Base-by-base conservation (phyloP, 2,113 vertebrate species). In the Nannospalax galili region DNA sequence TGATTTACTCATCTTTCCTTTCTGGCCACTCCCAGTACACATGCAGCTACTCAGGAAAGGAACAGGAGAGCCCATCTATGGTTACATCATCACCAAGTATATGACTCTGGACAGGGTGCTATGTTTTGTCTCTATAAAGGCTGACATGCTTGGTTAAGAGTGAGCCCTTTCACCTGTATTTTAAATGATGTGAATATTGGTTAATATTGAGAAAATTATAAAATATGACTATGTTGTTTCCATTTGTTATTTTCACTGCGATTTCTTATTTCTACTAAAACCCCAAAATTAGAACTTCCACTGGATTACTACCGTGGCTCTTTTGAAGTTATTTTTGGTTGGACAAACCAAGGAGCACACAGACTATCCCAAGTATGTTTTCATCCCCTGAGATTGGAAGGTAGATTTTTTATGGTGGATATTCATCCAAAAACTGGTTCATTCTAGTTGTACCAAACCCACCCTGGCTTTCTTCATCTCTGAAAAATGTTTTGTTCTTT, bases 271-370 rank as follows among this genome's bases (percentile, higher is more conserved):
- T 87, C 19, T 3, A 62, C 62, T 78, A 64, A 69, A 86, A 87
- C 26, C n/a, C 3, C 56, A 79, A 91, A 45, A 79, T 90, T 88
- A 92, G 40, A 79, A 19, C 74, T 89, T 88, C 70, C 22, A 82
- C 92, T 20, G 45, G 69, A 92, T 26, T 70, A n/a, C 24, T 88
- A 16, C 37, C 78, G 74, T 88, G 69, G 69, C 3, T 85, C 35
- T 42, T 95, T 84, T 56, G 37, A 90, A 79, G 19, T 12, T 73
- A 88, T 85, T 93, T 94, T 88, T 95, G 69, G 22, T 92, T 85
- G 69, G 69, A 5, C 37, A 95, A 60, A 75, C 22, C 20, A 42
- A 78, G 74, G 86, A 42, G 1, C 58, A 70, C 22, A 73, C 40
- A 12, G 28, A 56, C 6, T 58, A 77, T 67, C 40, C 32, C 45